Evolutionary conservation across 2,113 vertebrate species (phyloP), one percentile per base, ranked within the genome.

Genomic region (Picathartes gymnocephalus): DNA sequence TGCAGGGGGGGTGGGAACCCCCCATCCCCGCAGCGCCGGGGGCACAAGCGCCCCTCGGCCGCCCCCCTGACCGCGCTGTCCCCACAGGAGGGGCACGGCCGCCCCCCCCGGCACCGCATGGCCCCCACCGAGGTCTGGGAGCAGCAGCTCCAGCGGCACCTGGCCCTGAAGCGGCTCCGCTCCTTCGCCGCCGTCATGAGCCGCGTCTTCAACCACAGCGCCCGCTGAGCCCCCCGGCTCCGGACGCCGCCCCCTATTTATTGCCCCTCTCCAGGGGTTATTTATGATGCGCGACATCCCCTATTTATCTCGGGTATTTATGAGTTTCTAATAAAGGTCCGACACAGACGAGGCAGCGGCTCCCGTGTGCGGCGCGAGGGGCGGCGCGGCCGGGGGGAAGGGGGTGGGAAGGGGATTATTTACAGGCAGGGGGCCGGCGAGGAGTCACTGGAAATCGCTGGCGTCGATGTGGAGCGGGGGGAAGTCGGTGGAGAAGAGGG

Each of bases 181-280:
- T 96, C 97, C 90, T 98, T 98, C 68, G 23, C 96, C 6, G 61
- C 97, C 37, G 7, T 97, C 71, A 95, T 95, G 48, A 95, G 97
- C 30, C 90, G 98, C 2, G 97, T 98, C 81, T 97, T 98, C 87
- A 94, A 96, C 69, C 97, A 98, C 16, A 95, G 97, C 15, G 96
- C 97, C 60, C 88, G 6, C 80, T 95, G 91, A 95, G 24, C 16
- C 45, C 9, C 1, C 2, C 4, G 48, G 48, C 68, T 6, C 23
- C 37, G 10, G 3, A 27, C 42, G 30, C 40, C 35, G 15, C 21
- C 21, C 1, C 4, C 9, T 92, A 95, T 95, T 95, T 95, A 95
- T 95, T 92, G 16, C 47, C 89, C 51, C 77, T 19, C 44, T 10
- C 33, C 9, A 22, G 54, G 62, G 61, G 23, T 60, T 96, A 96